These are phyloP conservation scores for Lerema accius DNA, from an alignment of 1,140 invertebrate genomes.

Conservation along the genomic window DNA sequence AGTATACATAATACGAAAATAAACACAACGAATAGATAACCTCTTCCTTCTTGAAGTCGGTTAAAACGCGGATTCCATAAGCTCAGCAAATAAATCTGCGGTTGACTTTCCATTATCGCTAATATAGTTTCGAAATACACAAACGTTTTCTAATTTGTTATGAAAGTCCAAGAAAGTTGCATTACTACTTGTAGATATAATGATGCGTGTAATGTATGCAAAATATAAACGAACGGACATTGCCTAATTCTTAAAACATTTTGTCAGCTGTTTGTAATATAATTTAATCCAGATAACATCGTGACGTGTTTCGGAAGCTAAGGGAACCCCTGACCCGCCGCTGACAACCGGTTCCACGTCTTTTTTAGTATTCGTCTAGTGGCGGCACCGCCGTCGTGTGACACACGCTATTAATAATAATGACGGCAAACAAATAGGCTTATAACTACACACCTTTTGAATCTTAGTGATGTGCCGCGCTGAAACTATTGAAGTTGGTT, in stretches of 20 bases:
- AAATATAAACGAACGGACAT: not conserved
- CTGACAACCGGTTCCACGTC: slow-evolving; percentile 43
- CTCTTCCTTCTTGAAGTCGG: too few species aligned
- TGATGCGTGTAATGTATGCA: not conserved
- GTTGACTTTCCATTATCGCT: not conserved
- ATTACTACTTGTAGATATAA: not conserved
- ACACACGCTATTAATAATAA: slow-evolving; percentile 51
- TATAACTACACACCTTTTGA: too few species aligned
- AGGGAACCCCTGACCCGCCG: slow-evolving; percentile 42
- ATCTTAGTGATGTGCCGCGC: too few species aligned
- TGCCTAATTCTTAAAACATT: not conserved
- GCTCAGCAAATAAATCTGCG: too few species aligned
- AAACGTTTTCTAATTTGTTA: not conserved
- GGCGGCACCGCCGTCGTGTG: slow-evolving; percentile 39
- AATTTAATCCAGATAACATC: slow-evolving; percentile 39
- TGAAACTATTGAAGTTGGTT: too few species aligned
- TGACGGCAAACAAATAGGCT: slow-evolving; percentile 46
- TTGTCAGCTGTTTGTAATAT: slow-evolving; percentile 1
- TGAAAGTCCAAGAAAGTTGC: not conserved
- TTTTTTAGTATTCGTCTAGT: slow-evolving; percentile 41
- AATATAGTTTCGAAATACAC: not conserved
- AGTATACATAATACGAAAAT: too few species aligned
- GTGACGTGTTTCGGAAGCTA: slow-evolving; percentile 41
- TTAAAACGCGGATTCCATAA: too few species aligned
- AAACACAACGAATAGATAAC: too few species aligned